Evolutionary conservation across 2,113 vertebrate species (phyloP), one percentile per base, ranked within the genome.

Genomic region (Macquaria ambigua): DNA sequence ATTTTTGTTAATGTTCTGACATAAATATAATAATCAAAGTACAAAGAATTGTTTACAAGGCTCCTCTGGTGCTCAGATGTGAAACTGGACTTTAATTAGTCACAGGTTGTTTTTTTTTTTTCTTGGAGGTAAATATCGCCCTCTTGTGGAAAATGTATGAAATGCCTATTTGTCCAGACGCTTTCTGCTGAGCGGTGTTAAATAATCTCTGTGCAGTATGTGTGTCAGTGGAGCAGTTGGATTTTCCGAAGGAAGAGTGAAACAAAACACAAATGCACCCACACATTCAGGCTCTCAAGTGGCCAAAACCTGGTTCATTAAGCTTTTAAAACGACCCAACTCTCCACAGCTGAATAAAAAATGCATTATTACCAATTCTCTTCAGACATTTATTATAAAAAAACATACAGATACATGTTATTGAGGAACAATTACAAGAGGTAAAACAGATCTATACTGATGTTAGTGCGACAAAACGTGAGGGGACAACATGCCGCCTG

Each of bases 111-210:
- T 31, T 0, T 14, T 46, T n/a, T n/a, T 23, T 11, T 20, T 21
- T 37, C 1, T 46, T 34, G 39, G 14, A 72, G 70, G 62, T 41
- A 63, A 69, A 82, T 56, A 52, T 55, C 34, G n/a, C 90, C 89
- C 83, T 23, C 93, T 84, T 83, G 89, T 94, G 94, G 89, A 48
- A 5, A 59, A 37, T 15, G 2, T 6, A 16, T 8, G 4, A 80
- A 46, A 16, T 82, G 55, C 4, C 7, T 9, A 8, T 21, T 41
- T 31, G 18, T 77, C 3, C 28, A 12, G 6, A 46, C 0, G 5
- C 7, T 74, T 82, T 71, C 46, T 50, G 43, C 61, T 77, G 81
- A 48, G 34, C 53, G 46, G 52, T 59, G 78, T 16, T 52, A n/a
- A 71, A 77, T 15, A 8, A 62, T 34, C 23, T 75, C 12, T 41